Base-by-base conservation (phyloP, 2,113 vertebrate species). In the Chlamydotis undulata region DNA sequence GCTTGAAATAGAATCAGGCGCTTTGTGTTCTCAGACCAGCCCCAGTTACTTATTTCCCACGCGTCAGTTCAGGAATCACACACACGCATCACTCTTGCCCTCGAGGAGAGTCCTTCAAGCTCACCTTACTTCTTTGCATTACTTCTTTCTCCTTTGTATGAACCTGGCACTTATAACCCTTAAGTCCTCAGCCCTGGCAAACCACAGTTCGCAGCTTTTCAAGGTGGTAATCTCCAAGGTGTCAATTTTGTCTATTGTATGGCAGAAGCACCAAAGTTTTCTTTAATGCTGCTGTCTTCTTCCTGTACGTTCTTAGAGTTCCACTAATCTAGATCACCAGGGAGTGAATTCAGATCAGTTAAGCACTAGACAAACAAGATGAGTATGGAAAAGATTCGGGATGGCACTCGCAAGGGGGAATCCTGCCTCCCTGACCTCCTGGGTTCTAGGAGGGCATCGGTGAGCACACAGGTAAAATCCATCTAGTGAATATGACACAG, bases 11-110 rank as follows among this genome's bases (percentile, higher is more conserved):
- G 41, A 50, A 41, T 39, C 28, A 24, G 75, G 71, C 37, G 10
- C 88, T 73, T 74, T 33, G 31, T 94, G 88, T 92, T 93, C 71
- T 80, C 71, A 47, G 45, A 80, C n/a, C 50, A 73, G 70, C 39
- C 74, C 83, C 86, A 16, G 76, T 89, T 89, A 83, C 56, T 93
- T 50, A 77, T 90, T 96, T 93, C 55, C 63, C 15, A 17, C 37
- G 64, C 69, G 59, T 70, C 31, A 59, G 0, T 41, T 77, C 49
- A 75, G 43, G 37, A 93, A 59, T 74, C 12, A 10, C 50, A 33
- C 23, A 7, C 59, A 17, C 37, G 9, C 45, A 10, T 6, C 13
- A 14, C 33, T 47, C n/a, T 39, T 89, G 55, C 59, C 89, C 68
- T 92, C 47, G 29, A 35, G 75, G 50, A 73, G 41, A 88, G 41